Evolutionary conservation across 2,888 invertebrate species (phyloP).

Genomic region (Tridacna gigas): DNA sequence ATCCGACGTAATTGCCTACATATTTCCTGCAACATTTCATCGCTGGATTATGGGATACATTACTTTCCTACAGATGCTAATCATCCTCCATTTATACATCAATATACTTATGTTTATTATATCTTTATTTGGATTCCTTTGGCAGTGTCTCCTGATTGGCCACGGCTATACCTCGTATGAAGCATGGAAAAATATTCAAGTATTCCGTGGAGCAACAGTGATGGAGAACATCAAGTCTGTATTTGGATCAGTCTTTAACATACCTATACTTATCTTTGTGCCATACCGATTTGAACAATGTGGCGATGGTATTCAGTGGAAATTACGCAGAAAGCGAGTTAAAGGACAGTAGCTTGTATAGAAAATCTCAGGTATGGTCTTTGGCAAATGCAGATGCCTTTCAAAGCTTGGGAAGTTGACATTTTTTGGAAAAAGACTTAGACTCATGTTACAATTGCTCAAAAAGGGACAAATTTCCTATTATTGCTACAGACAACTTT

Average conservation of each 20-base stretch:
- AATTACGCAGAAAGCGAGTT: slow-evolving; percentile 57
- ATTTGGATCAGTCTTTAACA: slow-evolving; percentile 74
- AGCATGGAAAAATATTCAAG: slow-evolving; percentile 67
- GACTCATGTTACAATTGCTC: too few species aligned
- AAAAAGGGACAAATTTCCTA: too few species aligned
- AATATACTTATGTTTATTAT: slow-evolving; percentile 58
- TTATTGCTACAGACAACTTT: too few species aligned
- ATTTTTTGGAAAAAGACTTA: too few species aligned
- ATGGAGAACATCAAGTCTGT: slow-evolving; percentile 73
- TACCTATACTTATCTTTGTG: slow-evolving; percentile 65
- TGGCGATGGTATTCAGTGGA: slow-evolving; percentile 78
- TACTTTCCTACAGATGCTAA: slow-evolving; percentile 60
- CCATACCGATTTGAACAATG: slow-evolving; percentile 64
- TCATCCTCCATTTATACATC: slow-evolving; percentile 69
- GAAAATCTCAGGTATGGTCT: too few species aligned
- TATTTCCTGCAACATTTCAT: slow-evolving; percentile 70
- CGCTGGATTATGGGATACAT: slow-evolving; percentile 71
- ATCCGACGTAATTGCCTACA: slow-evolving; percentile 65
- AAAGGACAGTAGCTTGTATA: slow-evolving; percentile 64
- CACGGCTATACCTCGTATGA: slow-evolving; percentile 79
- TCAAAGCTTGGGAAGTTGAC: too few species aligned
- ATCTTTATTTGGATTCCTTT: slow-evolving; percentile 68
- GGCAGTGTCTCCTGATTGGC: slow-evolving; percentile 72
- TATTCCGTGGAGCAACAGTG: slow-evolving; percentile 41
- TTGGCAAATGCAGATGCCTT: too few species aligned